A percentile compares a stretch with the other conserved stretches of the same genome.
Evolutionary conservation across 2,797 vertebrate genomes (phyloP).

Genomic region (Tachyglossus aculeatus): DNA sequence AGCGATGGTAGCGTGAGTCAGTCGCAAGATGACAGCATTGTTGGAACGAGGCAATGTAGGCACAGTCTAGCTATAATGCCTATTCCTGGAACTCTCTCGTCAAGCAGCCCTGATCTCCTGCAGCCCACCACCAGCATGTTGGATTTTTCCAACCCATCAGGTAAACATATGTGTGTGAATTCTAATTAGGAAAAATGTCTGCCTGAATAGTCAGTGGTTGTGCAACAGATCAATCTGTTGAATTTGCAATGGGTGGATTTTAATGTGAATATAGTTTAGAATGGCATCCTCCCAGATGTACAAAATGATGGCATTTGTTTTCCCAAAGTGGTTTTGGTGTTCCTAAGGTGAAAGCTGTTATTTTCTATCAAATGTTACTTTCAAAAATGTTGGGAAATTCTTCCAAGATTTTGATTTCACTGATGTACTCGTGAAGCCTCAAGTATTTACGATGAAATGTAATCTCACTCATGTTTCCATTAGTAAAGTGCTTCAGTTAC

Average conservation of each 20-base stretch:
- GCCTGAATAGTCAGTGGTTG: neutral
- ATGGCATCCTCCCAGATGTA: neutral
- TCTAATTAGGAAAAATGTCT: neutral
- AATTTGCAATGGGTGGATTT: neutral
- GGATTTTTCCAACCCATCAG: conserved; percentile 91
- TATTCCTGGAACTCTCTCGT: conserved; percentile 90
- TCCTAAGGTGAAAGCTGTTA: neutral
- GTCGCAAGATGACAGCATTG: conserved; percentile 98
- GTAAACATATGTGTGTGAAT: conserved; percentile 63
- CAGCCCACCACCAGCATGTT: conserved; percentile 89
- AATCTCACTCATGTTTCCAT: neutral
- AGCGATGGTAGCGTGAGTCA: conserved; percentile 91
- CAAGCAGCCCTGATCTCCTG: conserved; percentile 93
- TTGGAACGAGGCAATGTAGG: conserved; percentile 92
- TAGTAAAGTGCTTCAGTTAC: neutral
- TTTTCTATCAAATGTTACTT: neutral
- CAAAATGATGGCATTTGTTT: conserved; percentile 3
- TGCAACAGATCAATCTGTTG: neutral
- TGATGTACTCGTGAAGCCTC: neutral
- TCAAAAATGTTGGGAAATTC: neutral
- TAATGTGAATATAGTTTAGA: too few relatives aligned
- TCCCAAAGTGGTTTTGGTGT: neutral
- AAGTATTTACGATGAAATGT: neutral
- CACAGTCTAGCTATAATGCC: conserved; percentile 97
- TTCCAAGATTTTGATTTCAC: neutral